Percentiles rank a stretch among this genome's conserved stretches.
These are phyloP conservation scores for Enteromius treurensis DNA, from an alignment of 2,797 vertebrate species.

Conservation along the genomic window DNA sequence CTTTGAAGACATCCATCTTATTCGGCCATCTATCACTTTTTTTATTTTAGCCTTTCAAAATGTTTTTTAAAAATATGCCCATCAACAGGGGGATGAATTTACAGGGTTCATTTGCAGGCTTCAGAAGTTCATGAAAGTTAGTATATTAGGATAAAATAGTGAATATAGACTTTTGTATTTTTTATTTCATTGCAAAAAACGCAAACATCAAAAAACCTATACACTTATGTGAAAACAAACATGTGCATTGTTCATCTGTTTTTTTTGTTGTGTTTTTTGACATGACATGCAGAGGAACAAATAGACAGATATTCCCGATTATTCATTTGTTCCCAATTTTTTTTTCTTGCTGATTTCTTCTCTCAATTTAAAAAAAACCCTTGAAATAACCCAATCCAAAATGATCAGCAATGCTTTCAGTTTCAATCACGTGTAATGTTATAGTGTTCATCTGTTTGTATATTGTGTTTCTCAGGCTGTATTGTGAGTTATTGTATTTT, in stretches of 20 bases:
- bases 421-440: neutral
- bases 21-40: neutral
- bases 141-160: neutral
- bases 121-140: neutral
- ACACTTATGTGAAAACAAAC: too few relatives aligned
- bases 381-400: neutral
- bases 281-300: neutral
- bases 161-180: neutral
- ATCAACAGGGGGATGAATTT: neutral
- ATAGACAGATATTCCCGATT: neutral
- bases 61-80: neutral
- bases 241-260: neutral
- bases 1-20: neutral
- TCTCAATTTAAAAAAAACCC: neutral
- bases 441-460: neutral
- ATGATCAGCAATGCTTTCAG: neutral
- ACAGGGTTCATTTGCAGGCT: neutral
- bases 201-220: too few relatives aligned
- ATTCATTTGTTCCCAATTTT: neutral
- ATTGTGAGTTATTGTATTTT: conserved; percentile 1
- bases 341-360: neutral
- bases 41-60: neutral
- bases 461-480: neutral
- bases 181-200: neutral
- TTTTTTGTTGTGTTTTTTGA: too few relatives aligned